phyloP scores from a whole-genome alignment of 2,888 invertebrate species.

The Andricus quercusramuli region DNA sequence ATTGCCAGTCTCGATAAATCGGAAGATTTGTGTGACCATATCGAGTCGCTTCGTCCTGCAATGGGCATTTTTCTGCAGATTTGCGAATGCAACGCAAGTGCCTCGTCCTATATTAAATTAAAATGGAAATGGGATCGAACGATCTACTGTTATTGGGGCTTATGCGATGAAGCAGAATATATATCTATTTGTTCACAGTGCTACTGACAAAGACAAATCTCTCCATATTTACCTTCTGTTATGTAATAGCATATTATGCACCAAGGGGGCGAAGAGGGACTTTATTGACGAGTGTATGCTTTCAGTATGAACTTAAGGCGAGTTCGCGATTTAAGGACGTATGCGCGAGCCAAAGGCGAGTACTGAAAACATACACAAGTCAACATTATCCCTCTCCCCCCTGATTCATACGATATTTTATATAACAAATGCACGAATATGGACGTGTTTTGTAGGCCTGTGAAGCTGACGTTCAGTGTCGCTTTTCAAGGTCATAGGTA shows the following conservation, averaged over 20 bases:
- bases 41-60: constrained; percentile 33
- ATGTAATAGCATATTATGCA: background rate
- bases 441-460: too few relatives aligned
- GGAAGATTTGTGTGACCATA: constrained; percentile 40
- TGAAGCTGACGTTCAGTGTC: too few relatives aligned
- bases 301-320: too few relatives aligned
- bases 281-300: too few relatives aligned
- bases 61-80: constrained; percentile 27
- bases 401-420: too few relatives aligned
- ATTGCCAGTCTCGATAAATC: constrained; percentile 40
- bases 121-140: constrained; percentile 34
- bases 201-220: constrained; percentile 23
- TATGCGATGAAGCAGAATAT: constrained; percentile 27
- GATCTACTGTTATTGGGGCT: constrained; percentile 39
- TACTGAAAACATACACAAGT: too few relatives aligned
- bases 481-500: too few relatives aligned
- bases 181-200: constrained; percentile 25
- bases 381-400: too few relatives aligned
- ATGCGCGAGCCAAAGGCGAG: too few relatives aligned
- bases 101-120: constrained; percentile 36
- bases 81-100: constrained; percentile 5
- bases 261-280: too few relatives aligned
- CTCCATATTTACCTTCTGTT: background rate
- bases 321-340: too few relatives aligned
- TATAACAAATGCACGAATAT: too few relatives aligned